Conservation (phyloP, 2,113 vertebrate genomes). For the Acrocephalus arundinaceus region DNA sequence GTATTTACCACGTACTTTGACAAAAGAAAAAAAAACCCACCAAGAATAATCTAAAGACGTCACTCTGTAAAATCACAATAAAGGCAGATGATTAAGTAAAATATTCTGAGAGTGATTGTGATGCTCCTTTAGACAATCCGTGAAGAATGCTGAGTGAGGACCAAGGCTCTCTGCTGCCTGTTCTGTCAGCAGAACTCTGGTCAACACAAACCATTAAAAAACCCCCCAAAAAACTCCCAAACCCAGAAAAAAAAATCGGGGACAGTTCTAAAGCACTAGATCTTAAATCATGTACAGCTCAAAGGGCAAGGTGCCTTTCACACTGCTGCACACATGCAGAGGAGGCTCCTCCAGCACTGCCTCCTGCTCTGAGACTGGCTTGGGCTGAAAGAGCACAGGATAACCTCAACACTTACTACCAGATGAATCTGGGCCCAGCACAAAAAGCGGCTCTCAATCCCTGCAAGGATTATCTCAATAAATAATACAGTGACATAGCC, state of each 20-base stretch:
- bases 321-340: background rate
- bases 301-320: background rate
- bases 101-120: background rate
- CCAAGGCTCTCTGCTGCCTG: background rate
- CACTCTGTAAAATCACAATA: background rate
- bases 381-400: background rate
- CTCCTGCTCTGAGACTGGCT: background rate
- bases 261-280: background rate
- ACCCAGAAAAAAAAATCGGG: background rate
- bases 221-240: background rate
- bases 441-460: background rate
- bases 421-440: background rate
- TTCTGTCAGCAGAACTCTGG: background rate
- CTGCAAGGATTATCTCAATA: background rate
- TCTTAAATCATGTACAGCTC: background rate
- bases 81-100: background rate
- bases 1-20: background rate
- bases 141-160: background rate
- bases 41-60: background rate
- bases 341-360: background rate
- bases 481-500: background rate
- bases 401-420: background rate
- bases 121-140: background rate
- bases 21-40: background rate
- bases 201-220: background rate